These are phyloP conservation scores for Acromyrmex charruanus DNA, from an alignment of 1,140 invertebrate species.

Conservation along the genomic window DNA sequence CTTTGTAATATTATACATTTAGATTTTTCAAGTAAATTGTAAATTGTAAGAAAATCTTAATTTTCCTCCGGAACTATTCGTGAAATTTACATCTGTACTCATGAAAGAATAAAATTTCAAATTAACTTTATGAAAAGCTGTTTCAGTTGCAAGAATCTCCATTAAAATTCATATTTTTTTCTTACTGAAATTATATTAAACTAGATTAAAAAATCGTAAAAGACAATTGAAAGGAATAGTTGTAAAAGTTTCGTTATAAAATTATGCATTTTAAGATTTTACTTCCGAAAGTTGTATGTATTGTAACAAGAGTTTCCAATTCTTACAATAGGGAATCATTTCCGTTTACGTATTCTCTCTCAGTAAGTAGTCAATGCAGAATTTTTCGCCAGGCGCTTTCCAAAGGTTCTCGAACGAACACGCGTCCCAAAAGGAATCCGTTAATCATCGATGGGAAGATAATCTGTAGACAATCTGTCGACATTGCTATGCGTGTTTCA, in stretches of 20 bases:
- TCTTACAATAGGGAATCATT: constrained; percentile 8
- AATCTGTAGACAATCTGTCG: not conserved
- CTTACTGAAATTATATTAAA: not conserved
- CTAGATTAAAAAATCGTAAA: not conserved
- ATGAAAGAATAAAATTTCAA: not conserved
- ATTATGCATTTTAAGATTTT: not conserved
- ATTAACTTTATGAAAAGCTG: not conserved
- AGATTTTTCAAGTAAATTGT: not conserved
- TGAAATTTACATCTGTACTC: not conserved
- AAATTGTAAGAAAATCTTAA: not conserved
- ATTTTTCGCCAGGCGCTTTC: not conserved
- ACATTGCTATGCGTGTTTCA: constrained; percentile 7
- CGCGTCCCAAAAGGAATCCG: not conserved
- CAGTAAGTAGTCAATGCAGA: not conserved
- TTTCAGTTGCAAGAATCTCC: not conserved
- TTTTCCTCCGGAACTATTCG: not conserved
- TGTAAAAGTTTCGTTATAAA: not conserved
- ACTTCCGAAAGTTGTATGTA: not conserved
- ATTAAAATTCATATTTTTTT: constrained; percentile 5
- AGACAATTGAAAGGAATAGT: not conserved
- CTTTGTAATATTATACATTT: not conserved
- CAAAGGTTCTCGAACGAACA: not conserved
- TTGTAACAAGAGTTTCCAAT: not conserved
- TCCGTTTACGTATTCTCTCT: not conserved
- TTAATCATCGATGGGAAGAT: not conserved